Conservation (phyloP, 2,113 vertebrate genomes). For the Pterophyllum scalare region DNA sequence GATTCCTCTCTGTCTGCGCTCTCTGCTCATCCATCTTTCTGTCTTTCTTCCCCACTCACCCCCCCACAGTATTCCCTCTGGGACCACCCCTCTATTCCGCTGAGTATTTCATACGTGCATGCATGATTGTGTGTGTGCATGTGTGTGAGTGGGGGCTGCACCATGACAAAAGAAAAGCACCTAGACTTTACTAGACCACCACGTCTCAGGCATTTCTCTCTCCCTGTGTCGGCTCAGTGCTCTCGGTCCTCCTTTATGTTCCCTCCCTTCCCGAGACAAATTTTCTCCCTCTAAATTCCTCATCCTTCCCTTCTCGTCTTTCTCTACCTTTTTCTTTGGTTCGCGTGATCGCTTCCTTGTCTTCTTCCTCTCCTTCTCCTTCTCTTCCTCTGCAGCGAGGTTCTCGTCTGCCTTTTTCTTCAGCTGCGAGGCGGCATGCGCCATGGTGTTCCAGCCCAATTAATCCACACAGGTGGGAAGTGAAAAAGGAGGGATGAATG, state of each 20-base stretch:
- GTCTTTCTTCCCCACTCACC: slow-evolving; percentile 14
- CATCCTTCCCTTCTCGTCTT: neutral
- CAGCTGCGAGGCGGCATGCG: slow-evolving; percentile 97
- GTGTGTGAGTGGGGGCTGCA: slow-evolving; percentile 43
- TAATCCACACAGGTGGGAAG: slow-evolving; percentile 83
- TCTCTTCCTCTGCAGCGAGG: slow-evolving; percentile 91
- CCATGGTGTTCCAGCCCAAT: slow-evolving; percentile 86
- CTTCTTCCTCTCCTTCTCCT: slow-evolving; percentile 86
- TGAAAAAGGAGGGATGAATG: slow-evolving; percentile 14
- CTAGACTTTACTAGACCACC: slow-evolving; percentile 33
- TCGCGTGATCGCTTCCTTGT: slow-evolving; percentile 89
- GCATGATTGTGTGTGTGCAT: slow-evolving; percentile 26
- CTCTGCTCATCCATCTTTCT: slow-evolving; percentile 53
- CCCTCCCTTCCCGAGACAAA: neutral
- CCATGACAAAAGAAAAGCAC: slow-evolving; percentile 68
- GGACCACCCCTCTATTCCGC: slow-evolving; percentile 37
- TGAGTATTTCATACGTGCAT: slow-evolving; percentile 17
- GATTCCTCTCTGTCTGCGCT: neutral
- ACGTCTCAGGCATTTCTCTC: slow-evolving; percentile 9
- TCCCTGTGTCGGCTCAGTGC: neutral
- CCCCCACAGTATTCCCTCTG: slow-evolving; percentile 45
- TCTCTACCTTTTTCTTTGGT: slow-evolving; percentile 96
- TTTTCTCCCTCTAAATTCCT: neutral
- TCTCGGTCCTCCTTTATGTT: slow-evolving; percentile 15
- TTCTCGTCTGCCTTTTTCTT: slow-evolving; percentile 98